phyloP scores from a whole-genome alignment of 64 coral and sea anemone species.

The Trachythela sp. region DNA sequence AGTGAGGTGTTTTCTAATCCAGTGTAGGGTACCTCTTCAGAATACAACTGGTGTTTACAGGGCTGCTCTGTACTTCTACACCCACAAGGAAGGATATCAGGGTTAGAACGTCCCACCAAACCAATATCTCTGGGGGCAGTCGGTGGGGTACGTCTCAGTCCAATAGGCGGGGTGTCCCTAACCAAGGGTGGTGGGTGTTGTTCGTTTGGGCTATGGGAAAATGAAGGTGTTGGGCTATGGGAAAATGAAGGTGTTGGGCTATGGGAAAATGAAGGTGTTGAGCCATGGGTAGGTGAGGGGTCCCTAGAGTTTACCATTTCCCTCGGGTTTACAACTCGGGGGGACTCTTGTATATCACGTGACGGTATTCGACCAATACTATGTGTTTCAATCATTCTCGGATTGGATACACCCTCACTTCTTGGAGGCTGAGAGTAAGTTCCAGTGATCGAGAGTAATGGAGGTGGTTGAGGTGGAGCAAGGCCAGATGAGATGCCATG shows the following conservation, averaged over 20 bases:
- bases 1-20: too few relatives aligned
- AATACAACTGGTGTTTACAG: constrained; percentile 5
- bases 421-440: background rate
- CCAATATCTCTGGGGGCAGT: background rate
- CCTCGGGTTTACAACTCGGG: too few relatives aligned
- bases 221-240: background rate
- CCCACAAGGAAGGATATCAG: background rate
- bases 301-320: too few relatives aligned
- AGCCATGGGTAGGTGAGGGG: too few relatives aligned
- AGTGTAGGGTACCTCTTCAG: background rate
- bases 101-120: background rate
- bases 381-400: background rate
- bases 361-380: background rate
- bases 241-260: background rate
- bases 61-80: background rate
- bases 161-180: background rate
- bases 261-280: background rate
- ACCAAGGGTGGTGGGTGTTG: background rate
- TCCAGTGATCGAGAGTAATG: background rate
- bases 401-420: background rate
- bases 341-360: background rate
- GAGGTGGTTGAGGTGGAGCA: background rate
- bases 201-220: background rate
- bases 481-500: background rate
- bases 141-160: background rate